Conservation (phyloP, 2,113 vertebrate genomes). For the Chrysochloris asiatica region DNA sequence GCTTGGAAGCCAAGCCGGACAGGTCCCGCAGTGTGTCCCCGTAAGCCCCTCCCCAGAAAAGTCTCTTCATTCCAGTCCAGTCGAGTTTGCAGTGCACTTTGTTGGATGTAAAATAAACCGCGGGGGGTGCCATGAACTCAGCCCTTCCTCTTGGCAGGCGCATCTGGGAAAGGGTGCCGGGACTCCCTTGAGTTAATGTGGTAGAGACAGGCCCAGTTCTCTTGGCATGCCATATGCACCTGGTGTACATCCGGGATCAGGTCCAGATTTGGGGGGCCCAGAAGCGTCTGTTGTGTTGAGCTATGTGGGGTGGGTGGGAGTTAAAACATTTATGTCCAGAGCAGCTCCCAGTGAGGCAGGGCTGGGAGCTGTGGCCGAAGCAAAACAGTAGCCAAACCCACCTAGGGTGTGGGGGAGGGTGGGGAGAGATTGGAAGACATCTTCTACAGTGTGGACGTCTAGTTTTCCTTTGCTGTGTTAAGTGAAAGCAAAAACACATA, state of each 20-base stretch:
- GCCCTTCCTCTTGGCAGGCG: neutral
- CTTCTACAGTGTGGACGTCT: conserved; percentile 4
- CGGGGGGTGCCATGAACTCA: conserved; percentile 29
- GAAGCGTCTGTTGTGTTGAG: neutral
- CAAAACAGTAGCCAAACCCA: neutral
- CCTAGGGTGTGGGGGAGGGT: neutral
- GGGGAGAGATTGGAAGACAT: neutral
- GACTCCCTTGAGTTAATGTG: neutral
- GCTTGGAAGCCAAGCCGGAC: conserved; percentile 94
- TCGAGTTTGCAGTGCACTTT: conserved; percentile 85
- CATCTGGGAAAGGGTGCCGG: conserved; percentile 34
- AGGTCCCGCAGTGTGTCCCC: conserved; percentile 93
- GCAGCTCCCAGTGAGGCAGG: neutral
- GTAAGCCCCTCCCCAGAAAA: conserved; percentile 61
- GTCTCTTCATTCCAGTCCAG: conserved; percentile 81
- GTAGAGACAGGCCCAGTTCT: conserved; percentile 18
- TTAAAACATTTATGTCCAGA: neutral
- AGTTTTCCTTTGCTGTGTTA: conserved; percentile 45
- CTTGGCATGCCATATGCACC: neutral
- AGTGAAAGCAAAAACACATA: conserved; percentile 61
- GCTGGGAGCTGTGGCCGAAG: conserved; percentile 23
- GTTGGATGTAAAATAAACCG: conserved; percentile 76
- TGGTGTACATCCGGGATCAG: conserved; percentile 4
- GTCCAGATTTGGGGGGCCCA: neutral
- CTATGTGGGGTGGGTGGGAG: neutral